Conservation (phyloP, 2,113 vertebrate species). For the Aythya baeri region DNA sequence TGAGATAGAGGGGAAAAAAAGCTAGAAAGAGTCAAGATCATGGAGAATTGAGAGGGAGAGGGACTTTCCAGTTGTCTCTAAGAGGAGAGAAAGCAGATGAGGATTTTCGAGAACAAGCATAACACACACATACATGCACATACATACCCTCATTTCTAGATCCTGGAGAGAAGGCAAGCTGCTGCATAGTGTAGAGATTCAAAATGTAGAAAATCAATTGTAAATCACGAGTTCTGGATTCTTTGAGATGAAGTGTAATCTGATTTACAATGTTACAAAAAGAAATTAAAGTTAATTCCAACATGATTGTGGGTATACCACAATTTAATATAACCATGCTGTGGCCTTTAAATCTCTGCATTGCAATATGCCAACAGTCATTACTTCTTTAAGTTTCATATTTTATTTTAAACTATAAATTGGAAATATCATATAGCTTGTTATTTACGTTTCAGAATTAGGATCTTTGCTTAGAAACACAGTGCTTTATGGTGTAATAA, state of each 20-base stretch:
- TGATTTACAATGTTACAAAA: conserved; percentile 63
- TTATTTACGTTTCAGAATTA: conserved; percentile 68
- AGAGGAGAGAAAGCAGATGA: neutral
- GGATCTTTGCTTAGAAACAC: conserved; percentile 43
- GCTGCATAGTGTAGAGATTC: conserved; percentile 26
- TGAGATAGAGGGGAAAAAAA: neutral
- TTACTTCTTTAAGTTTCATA: conserved; percentile 51
- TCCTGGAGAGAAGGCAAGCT: conserved; percentile 26
- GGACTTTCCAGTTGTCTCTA: neutral
- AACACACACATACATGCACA: neutral
- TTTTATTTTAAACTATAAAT: conserved; percentile 72
- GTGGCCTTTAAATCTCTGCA: conserved; percentile 69
- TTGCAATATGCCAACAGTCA: conserved; percentile 45
- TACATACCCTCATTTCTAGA: neutral
- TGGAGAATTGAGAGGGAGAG: neutral
- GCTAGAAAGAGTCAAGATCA: neutral
- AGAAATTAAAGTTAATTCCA: conserved; percentile 56
- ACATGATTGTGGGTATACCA: conserved; percentile 45
- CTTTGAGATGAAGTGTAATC: conserved; percentile 44
- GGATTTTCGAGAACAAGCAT: neutral
- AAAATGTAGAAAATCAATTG: conserved; percentile 34
- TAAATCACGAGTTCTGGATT: conserved; percentile 34
- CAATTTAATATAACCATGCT: conserved; percentile 63
- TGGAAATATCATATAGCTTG: conserved; percentile 63
- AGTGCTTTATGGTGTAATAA: neutral